Percentiles rank a stretch among this genome's conserved stretches.
These are phyloP conservation scores for Toxostoma redivivum DNA, from an alignment of 2,113 vertebrate genomes.

Conservation along the genomic window DNA sequence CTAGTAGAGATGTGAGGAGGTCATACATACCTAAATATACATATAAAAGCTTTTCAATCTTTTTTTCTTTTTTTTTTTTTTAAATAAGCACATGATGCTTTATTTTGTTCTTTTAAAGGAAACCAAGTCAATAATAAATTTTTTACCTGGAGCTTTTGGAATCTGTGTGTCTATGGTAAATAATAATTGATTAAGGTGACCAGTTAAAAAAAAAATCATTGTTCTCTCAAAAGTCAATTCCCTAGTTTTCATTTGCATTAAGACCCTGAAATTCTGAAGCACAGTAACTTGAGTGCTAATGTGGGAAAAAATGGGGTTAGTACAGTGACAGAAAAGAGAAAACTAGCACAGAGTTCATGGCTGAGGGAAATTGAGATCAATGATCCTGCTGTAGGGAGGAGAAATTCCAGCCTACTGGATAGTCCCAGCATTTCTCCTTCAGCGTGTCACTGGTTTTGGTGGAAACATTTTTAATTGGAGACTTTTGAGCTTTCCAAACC, in stretches of 20 bases:
- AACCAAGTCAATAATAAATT: background rate
- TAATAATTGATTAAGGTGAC: background rate
- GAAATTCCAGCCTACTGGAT: background rate
- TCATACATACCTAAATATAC: background rate
- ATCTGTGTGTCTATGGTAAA: background rate
- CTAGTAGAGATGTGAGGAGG: background rate
- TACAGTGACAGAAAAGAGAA: background rate
- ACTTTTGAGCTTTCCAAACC: background rate
- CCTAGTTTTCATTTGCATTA: background rate
- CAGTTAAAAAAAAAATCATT: background rate
- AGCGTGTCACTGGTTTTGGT: background rate
- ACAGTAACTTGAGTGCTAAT: background rate
- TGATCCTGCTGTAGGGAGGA: background rate
- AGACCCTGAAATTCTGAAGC: background rate
- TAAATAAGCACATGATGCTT: background rate
- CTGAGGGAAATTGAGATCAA: background rate
- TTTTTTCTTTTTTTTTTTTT: background rate
- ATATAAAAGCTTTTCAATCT: background rate
- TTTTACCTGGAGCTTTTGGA: background rate
- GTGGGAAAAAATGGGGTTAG: background rate
- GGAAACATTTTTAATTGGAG: background rate
- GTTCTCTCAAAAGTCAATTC: background rate
- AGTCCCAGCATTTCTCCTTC: background rate
- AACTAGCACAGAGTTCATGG: background rate
- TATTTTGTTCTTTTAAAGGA: background rate